Conservation (phyloP, 2,888 invertebrate species). For the Aspidapion aeneum region DNA sequence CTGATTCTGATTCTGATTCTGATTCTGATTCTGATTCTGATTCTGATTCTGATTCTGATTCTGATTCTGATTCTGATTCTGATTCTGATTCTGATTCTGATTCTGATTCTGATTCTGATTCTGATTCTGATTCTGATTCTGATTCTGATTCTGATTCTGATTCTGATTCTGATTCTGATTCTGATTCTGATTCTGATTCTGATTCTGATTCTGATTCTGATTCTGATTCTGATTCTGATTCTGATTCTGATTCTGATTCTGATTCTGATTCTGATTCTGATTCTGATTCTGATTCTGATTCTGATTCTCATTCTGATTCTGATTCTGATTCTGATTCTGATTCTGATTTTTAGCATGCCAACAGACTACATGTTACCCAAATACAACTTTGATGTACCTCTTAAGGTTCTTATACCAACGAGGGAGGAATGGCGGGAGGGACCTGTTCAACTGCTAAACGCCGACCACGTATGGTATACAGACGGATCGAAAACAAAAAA, state of each 20-base stretch:
- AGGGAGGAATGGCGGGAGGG: no score
- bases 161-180: neutral
- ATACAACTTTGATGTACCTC: no score
- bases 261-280: neutral
- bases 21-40: neutral
- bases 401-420: no score
- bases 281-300: neutral
- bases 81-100: neutral
- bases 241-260: neutral
- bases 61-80: slow-evolving; percentile 1
- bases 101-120: neutral
- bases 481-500: no score
- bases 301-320: neutral
- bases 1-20: neutral
- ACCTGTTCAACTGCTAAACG: no score
- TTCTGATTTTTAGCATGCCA: no score
- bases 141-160: neutral
- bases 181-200: neutral
- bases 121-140: neutral
- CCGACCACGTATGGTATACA: no score
- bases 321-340: neutral
- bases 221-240: neutral
- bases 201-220: neutral
- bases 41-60: neutral
- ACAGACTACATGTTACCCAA: no score